phyloP scores from a whole-genome alignment of 2,888 invertebrate species.

The Chymomyza procnemis region DNA sequence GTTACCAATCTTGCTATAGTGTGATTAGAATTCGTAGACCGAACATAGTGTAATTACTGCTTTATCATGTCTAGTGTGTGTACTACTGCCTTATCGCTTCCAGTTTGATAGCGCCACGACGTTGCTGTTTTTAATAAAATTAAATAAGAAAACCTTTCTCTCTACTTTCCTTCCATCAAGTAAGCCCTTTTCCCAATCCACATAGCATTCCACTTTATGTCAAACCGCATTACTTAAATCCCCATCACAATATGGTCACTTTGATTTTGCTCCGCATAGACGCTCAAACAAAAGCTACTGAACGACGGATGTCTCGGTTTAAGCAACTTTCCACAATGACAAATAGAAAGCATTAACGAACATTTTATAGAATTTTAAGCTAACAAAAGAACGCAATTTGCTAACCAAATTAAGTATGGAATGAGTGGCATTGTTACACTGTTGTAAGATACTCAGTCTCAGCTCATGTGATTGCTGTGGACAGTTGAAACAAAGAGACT shows the following conservation, averaged over 20 bases:
- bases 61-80: no score
- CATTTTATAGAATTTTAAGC: constrained; percentile 32
- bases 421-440: constrained; percentile 45
- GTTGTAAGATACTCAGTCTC: constrained; percentile 30
- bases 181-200: no score
- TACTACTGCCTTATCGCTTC: no score
- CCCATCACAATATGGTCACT: constrained; percentile 25
- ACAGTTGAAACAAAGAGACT: constrained; percentile 7
- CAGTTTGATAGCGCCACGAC: no score
- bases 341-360: constrained; percentile 66
- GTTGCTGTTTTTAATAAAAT: no score
- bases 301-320: constrained; percentile 37
- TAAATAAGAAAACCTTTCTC: no score
- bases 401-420: not conserved
- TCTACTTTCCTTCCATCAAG: no score
- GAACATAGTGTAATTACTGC: no score
- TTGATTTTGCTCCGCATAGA: not conserved
- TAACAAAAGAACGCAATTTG: constrained; percentile 60
- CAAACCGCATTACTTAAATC: constrained; percentile 32
- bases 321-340: constrained; percentile 60
- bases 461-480: constrained; percentile 31
- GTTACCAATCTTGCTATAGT: no score
- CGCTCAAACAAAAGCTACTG: constrained; percentile 10
- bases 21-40: no score
- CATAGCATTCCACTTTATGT: no score